Conservation (phyloP, 2,888 invertebrate genomes). For the Labia minor region DNA sequence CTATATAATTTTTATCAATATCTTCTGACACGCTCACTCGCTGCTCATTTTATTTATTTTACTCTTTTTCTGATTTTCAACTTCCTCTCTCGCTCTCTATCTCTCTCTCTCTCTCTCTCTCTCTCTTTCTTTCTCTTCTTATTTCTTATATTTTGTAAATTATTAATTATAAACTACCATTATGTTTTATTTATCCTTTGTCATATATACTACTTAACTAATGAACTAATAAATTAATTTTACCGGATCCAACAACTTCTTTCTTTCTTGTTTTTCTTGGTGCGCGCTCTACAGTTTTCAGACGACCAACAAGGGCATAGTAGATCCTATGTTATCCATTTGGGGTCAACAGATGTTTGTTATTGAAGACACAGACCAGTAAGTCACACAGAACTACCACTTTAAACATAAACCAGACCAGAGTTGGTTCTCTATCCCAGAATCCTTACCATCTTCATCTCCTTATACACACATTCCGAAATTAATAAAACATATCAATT, state of each 20-base stretch:
- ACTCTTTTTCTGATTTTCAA: no score
- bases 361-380: constrained; percentile 95
- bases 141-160: no score
- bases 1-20: background rate
- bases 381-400: constrained; percentile 44
- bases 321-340: constrained; percentile 96
- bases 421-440: background rate
- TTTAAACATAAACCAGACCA: background rate
- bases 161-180: no score
- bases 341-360: constrained; percentile 97
- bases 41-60: background rate
- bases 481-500: no score
- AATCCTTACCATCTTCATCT: no score
- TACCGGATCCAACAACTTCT: constrained; percentile 30
- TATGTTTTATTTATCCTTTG: background rate
- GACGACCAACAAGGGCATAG: constrained; percentile 80
- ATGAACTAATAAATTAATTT: constrained; percentile 22
- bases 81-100: background rate
- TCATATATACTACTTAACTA: background rate
- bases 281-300: constrained; percentile 41
- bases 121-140: background rate
- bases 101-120: background rate
- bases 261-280: constrained; percentile 24
- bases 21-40: background rate
- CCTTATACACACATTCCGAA: no score